Conservation (phyloP, 1,140 invertebrate species). For the Samia ricini region DNA sequence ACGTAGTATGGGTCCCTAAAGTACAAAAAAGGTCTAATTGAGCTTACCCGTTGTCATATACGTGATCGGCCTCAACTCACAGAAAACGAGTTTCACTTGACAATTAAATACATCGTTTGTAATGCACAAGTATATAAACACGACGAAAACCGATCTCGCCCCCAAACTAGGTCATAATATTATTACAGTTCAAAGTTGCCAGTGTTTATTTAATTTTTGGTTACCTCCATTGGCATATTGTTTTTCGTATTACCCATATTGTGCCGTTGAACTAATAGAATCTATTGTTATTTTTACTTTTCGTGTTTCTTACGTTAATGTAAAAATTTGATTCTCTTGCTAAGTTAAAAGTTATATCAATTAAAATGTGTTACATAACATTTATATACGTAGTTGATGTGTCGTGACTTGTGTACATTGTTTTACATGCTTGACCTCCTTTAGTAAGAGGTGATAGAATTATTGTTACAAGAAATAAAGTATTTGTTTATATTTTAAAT, state of each 20-base stretch:
- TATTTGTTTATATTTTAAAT: too few relatives aligned
- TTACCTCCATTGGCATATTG: too few relatives aligned
- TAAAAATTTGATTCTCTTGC: constrained; percentile 5
- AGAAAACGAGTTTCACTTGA: constrained; percentile 42
- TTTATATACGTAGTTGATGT: constrained; percentile 2
- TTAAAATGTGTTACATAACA: constrained; percentile 1
- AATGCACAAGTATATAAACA: constrained; percentile 1
- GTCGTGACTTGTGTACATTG: too few relatives aligned
- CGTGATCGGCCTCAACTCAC: constrained; percentile 31
- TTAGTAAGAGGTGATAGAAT: constrained; percentile 3
- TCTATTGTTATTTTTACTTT: neutral
- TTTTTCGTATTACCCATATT: too few relatives aligned
- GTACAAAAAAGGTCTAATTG: neutral
- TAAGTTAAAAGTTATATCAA: constrained; percentile 12
- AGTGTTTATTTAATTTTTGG: neutral
- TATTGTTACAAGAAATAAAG: neutral
- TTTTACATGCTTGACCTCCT: constrained; percentile 34
- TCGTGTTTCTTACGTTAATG: too few relatives aligned
- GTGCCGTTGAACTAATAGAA: neutral
- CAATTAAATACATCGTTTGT: constrained; percentile 11
- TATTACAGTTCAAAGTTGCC: neutral
- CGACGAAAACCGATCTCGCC: neutral
- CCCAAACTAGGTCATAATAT: neutral
- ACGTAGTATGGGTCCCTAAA: too few relatives aligned
- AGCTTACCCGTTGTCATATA: constrained; percentile 4